A percentile compares a stretch with the other conserved stretches of the same genome.
phyloP scores from a whole-genome alignment of 2,888 invertebrate genomes.

The Nezara viridula region DNA sequence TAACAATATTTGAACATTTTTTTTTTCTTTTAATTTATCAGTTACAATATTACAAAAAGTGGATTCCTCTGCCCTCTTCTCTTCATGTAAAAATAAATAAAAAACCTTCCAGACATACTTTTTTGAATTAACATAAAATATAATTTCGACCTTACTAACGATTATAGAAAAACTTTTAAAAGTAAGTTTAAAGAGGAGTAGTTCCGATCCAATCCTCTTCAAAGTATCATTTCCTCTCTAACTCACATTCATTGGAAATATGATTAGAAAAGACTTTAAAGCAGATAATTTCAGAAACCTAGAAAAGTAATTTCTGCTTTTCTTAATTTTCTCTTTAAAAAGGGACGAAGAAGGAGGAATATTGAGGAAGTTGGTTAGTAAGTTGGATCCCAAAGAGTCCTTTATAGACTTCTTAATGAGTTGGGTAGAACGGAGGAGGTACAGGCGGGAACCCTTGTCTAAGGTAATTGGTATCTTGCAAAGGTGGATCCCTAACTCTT shows the following conservation, averaged over 20 bases:
- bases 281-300: slow-evolving; percentile 39
- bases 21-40: too few relatives aligned
- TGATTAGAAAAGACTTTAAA: slow-evolving; percentile 40
- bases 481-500: slow-evolving; percentile 26
- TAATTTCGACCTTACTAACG: background rate
- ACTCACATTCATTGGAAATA: slow-evolving; percentile 24
- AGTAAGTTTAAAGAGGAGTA: background rate
- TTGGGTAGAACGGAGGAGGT: background rate
- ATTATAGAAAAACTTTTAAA: background rate
- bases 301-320: slow-evolving; percentile 46
- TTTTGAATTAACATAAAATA: background rate
- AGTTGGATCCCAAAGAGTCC: slow-evolving; percentile 43
- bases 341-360: slow-evolving; percentile 32
- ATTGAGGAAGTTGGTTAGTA: slow-evolving; percentile 41
- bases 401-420: slow-evolving; percentile 51
- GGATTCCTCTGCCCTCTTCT: too few relatives aligned
- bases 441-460: slow-evolving; percentile 30
- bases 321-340: slow-evolving; percentile 50
- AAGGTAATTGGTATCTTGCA: slow-evolving; percentile 15
- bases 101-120: too few relatives aligned
- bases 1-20: too few relatives aligned
- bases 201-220: background rate
- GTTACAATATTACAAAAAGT: too few relatives aligned
- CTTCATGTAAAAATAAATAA: too few relatives aligned
- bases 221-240: background rate